Evolutionary conservation across 2,113 vertebrate genomes (phyloP).

Genomic region (Tachycineta bicolor): DNA sequence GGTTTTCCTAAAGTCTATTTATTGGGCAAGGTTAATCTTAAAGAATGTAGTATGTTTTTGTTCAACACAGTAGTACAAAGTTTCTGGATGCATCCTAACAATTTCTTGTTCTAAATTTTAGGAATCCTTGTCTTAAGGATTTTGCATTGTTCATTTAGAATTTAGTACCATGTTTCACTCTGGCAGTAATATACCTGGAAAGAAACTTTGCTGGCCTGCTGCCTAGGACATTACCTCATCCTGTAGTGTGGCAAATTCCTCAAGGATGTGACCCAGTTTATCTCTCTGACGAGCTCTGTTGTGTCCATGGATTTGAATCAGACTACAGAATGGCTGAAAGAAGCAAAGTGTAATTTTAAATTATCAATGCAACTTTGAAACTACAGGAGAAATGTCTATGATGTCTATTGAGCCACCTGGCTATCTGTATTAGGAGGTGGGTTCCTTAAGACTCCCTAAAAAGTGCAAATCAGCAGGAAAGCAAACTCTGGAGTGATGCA

Average conservation of each 20-base stretch:
- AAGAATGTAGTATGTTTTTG: neutral
- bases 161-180: neutral
- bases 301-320: constrained; percentile 98
- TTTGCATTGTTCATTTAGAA: neutral
- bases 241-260: constrained; percentile 97
- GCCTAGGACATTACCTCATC: constrained; percentile 85
- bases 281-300: constrained; percentile 97
- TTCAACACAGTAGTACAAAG: neutral
- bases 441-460: neutral
- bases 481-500: neutral
- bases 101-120: neutral
- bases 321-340: constrained; percentile 94
- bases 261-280: constrained; percentile 96
- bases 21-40: neutral
- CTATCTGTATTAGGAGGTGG: neutral
- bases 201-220: neutral
- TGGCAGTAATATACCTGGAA: neutral
- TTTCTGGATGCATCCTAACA: neutral
- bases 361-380: neutral
- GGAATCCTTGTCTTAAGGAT: neutral
- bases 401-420: neutral
- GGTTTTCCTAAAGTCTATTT: neutral
- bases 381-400: neutral
- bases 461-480: neutral
- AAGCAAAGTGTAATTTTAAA: neutral